phyloP scores from a whole-genome alignment of 2,113 vertebrate genomes.

The Rhipidura dahli region DNA sequence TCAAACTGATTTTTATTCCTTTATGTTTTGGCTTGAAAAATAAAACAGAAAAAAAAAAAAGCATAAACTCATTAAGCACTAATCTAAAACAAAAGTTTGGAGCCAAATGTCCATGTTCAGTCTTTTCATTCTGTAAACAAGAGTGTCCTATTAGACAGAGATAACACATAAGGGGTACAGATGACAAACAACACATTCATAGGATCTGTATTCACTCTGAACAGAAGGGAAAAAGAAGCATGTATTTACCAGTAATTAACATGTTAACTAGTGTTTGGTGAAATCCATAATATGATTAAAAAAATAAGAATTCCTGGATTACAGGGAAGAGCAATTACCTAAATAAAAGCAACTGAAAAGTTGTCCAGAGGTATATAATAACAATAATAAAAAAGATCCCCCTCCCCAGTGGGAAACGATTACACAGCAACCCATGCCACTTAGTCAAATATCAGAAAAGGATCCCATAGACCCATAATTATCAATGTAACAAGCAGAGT shows the following conservation, averaged over 20 bases:
- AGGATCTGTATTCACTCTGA: constrained; percentile 1
- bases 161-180: not conserved
- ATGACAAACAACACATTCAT: not conserved
- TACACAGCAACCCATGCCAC: constrained; percentile 44
- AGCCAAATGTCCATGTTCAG: not conserved
- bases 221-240: not conserved
- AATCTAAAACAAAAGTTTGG: constrained; percentile 35
- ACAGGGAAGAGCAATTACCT: constrained; percentile 37
- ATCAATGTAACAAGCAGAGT: constrained; percentile 70
- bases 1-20: constrained; percentile 23
- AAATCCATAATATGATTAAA: constrained; percentile 50
- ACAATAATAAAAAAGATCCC: constrained; percentile 4
- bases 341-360: constrained; percentile 42
- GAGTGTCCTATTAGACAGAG: not conserved
- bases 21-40: constrained; percentile 11
- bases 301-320: constrained; percentile 35
- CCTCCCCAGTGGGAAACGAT: constrained; percentile 58
- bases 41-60: not conserved
- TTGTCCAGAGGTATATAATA: constrained; percentile 32
- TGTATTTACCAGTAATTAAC: constrained; percentile 53
- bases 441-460: constrained; percentile 57
- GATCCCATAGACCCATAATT: constrained; percentile 66
- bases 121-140: constrained; percentile 20
- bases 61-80: constrained; percentile 22
- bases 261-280: constrained; percentile 51